Evolutionary conservation across 2,113 vertebrate genomes (phyloP), one percentile per base, ranked within the genome.

Genomic region (Microtus montanus): DNA sequence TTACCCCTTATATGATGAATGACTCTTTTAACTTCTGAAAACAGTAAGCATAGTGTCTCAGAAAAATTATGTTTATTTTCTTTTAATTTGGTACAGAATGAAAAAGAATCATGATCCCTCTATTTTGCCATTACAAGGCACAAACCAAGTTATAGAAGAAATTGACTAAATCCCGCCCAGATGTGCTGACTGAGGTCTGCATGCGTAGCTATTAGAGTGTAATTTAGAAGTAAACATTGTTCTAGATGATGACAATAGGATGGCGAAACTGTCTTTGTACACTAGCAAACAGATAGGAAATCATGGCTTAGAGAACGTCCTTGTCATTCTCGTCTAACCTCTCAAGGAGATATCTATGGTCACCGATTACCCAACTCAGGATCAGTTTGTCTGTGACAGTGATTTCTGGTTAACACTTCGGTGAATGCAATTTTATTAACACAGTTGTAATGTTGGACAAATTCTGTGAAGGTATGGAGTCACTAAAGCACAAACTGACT

Each of bases 341-440:
- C 66, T 92, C 7, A 80, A 26, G 77, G 47, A 86, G 26, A 0
- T 19, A 4, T 74, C 24, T 3, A 4, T 22, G 7, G 24, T 87
- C 68, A 24, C n/a, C 35, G 8, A 7, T 79, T 82, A 63, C 68
- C 70, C 30, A 7, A 38, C 11, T 91, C 38, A 35, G 15, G 26
- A 77, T 61, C 33, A 91, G 26, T 64, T 11, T 77, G 20, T 12
- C 78, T 64, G 71, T 30, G 9, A 5, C 20, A 63, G 22, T 88
- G 13, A 75, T 58, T 91, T 89, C 15, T 82, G 66, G 93, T 66
- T 74, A 68, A 68, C 41, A 90, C 30, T 92, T 94, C 38, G 86
- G 4, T 19, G 54, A 44, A 44, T 58, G 3, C 3, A 71, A 54
- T 82, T 94, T 38, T 83, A 79, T 49, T 63, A 84, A 33, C n/a